Evolutionary conservation across 2,797 vertebrate species (phyloP).

Genomic region (Sebastiscus albofasciatus): DNA sequence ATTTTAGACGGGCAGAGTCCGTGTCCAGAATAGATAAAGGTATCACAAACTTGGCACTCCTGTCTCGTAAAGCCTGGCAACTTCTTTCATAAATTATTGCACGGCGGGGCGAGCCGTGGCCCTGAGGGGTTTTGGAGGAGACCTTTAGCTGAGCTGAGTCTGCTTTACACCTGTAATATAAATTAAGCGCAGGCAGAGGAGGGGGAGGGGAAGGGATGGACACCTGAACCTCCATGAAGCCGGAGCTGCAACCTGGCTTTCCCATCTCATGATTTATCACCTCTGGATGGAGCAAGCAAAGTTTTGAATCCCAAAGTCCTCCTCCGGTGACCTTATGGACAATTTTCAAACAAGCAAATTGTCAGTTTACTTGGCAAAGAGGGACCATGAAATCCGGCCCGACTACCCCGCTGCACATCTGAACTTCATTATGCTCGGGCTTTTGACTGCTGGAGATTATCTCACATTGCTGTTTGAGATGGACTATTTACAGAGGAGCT

Average conservation of each 20-base stretch:
- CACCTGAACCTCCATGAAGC: conserved; percentile 63
- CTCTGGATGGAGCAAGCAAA: conserved; percentile 7
- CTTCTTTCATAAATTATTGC: conserved; percentile 79
- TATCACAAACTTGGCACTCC: conserved; percentile 70
- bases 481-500: conserved; percentile 38
- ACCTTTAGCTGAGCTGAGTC: conserved; percentile 71
- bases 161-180: conserved; percentile 80
- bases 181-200: conserved; percentile 66
- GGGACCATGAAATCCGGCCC: not conserved
- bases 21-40: conserved; percentile 74
- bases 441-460: conserved; percentile 30
- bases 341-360: conserved; percentile 34
- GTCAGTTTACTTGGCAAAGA: conserved; percentile 22
- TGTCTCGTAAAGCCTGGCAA: conserved; percentile 73
- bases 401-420: not conserved
- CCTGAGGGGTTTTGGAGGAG: conserved; percentile 72
- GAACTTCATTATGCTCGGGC: not conserved
- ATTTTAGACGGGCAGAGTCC: conserved; percentile 67
- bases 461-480: conserved; percentile 31
- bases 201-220: conserved; percentile 45
- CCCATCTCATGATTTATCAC: conserved; percentile 55
- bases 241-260: conserved; percentile 41
- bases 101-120: conserved; percentile 54
- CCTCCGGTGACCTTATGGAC: conserved; percentile 16
- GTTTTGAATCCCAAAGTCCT: conserved; percentile 32